A percentile compares a stretch with the other conserved stretches of the same genome.
Evolutionary conservation across 2,113 vertebrate species (phyloP).

Genomic region (Malurus elegans): DNA sequence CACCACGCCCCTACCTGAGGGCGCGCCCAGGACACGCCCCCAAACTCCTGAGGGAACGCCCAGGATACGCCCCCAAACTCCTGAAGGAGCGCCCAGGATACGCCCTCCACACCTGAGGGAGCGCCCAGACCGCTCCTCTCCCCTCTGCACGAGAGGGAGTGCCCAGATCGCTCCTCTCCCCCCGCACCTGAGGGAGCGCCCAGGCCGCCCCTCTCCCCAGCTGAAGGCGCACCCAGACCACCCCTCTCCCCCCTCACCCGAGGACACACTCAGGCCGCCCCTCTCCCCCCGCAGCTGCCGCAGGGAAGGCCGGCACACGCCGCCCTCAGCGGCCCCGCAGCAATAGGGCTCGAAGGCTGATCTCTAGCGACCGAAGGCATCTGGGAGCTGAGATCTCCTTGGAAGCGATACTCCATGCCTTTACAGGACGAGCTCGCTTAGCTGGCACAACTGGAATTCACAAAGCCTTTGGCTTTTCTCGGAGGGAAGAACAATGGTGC

Average conservation of each 20-base stretch:
- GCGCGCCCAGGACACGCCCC: background rate
- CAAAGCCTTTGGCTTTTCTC: background rate
- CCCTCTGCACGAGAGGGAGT: background rate
- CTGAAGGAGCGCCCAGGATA: background rate
- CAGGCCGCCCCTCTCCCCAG: background rate
- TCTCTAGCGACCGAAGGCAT: accelerated
- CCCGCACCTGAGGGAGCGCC: background rate
- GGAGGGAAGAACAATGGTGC: background rate
- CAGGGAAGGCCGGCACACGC: background rate
- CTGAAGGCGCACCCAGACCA: no score
- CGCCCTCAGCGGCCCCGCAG: background rate
- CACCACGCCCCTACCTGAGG: background rate
- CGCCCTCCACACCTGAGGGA: background rate
- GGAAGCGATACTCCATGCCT: accelerated
- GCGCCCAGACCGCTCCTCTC: background rate
- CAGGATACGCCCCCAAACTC: background rate
- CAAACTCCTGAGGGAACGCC: background rate
- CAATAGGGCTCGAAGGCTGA: accelerated
- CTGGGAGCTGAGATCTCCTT: accelerated
- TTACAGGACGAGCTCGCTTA: background rate
- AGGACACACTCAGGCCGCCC: background rate
- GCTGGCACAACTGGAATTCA: background rate
- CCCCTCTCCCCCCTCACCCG: background rate
- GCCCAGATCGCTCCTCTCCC: background rate
- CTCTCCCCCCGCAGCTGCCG: background rate